Evolutionary conservation across 2,797 vertebrate species (phyloP), one percentile per base, ranked within the genome.

Genomic region (Mormyrops attenuatus): DNA sequence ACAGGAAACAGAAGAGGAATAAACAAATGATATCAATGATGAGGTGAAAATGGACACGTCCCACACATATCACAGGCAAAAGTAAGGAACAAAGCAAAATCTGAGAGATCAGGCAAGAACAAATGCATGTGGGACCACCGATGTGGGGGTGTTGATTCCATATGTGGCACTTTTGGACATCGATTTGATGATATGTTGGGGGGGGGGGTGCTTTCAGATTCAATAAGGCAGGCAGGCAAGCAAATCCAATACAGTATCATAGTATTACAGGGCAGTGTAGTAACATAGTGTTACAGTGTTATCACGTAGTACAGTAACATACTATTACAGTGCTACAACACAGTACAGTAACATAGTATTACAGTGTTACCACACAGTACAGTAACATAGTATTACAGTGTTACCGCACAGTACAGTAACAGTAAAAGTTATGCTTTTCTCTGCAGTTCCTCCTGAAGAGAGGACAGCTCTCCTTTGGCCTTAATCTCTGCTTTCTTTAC

Each of bases 91-190:
- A 94, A 95, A 95, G 95, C 95, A 96, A 96, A 96, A 86, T 34
- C 55, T 88, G 26, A 89, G 94, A 95, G 95, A 95, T 94, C 95
- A 96, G 95, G 97, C 95, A 94, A 95, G 95, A 94, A 95, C 94
- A 95, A 77, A 92, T 96, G 2, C 20, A 63, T 22, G n/a, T 2
- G 5, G 22, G n/a, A 84, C 38, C 17, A 84, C 15, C 7, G 3
- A 84, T 22, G 44, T 30, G 1, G 53, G 26, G 34, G 82, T 90
- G 92, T 89, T 90, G 91, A 88, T 49, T 50, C 82, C 82, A 85
- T 49, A 91, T 92, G 84, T 85, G 88, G 92, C 92, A 91, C 92
- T 94, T 94, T 93, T 95, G 94, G 93, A 94, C 93, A 91, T 91
- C 91, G 91, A 85, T 85, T 91, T 90, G 47, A 86, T 69, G 57